Conservation (phyloP, 2,888 invertebrate species). For the Embidobia sp. region DNA sequence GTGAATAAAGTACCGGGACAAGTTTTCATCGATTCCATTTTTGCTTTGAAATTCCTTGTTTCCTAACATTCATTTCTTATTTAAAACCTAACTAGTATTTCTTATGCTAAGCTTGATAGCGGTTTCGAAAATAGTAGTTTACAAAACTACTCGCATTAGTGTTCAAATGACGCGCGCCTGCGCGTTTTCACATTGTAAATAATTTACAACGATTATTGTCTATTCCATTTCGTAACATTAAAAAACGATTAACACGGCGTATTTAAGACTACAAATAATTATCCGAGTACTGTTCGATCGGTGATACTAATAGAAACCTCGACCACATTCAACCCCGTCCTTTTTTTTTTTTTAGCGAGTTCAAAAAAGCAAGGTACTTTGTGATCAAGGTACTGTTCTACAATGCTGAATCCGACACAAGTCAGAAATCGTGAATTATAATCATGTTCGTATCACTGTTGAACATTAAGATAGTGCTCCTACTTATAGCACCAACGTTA, state of each 20-base stretch:
- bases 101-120: constrained; percentile 17
- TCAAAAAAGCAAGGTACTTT: not conserved
- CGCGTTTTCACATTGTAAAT: constrained; percentile 16
- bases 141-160: constrained; percentile 30
- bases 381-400: too few species aligned
- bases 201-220: constrained; percentile 47
- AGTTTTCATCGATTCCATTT: too few species aligned
- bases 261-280: constrained; percentile 3
- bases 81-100: constrained; percentile 11
- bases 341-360: too few species aligned
- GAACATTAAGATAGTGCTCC: constrained; percentile 4
- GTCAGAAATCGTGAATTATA: too few species aligned
- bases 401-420: too few species aligned
- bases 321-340: not conserved
- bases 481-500: constrained; percentile 3
- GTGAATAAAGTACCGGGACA: too few species aligned
- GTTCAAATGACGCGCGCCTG: constrained; percentile 4
- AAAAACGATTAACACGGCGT: constrained; percentile 17
- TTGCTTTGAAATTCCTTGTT: constrained; percentile 6
- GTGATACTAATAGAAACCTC: not conserved
- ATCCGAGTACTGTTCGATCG: constrained; percentile 13
- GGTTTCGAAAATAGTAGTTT: constrained; percentile 32
- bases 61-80: not conserved
- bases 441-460: not conserved
- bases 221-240: constrained; percentile 22